phyloP scores from a whole-genome alignment of 2,113 vertebrate genomes.

The Tringa solitaria region DNA sequence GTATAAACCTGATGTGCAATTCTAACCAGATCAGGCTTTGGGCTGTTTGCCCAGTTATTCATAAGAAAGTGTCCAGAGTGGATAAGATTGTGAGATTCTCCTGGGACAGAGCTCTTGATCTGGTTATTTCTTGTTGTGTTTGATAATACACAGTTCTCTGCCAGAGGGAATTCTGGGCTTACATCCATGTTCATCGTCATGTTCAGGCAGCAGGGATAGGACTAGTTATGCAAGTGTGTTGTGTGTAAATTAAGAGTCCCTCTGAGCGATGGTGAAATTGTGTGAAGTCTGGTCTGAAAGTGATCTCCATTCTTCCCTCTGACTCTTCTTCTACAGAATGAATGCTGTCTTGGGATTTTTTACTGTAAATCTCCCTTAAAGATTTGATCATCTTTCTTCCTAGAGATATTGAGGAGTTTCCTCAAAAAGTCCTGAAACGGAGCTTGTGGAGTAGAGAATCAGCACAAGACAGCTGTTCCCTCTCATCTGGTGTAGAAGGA shows the following conservation, averaged over 20 bases:
- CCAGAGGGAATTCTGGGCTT: constrained; percentile 50
- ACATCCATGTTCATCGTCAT: constrained; percentile 20
- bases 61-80: constrained; percentile 49
- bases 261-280: not conserved
- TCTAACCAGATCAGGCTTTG: constrained; percentile 61
- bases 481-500: not conserved
- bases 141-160: constrained; percentile 51
- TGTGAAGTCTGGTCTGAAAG: not conserved
- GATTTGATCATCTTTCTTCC: not conserved
- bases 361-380: not conserved
- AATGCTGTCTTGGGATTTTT: not conserved
- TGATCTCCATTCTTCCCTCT: not conserved
- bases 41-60: constrained; percentile 61
- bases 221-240: not conserved
- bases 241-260: not conserved
- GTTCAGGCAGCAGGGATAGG: constrained; percentile 6
- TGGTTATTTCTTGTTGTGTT: constrained; percentile 32
- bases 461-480: not conserved
- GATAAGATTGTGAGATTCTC: constrained; percentile 28
- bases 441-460: not conserved
- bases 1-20: constrained; percentile 49
- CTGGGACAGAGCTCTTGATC: constrained; percentile 38
- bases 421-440: not conserved
- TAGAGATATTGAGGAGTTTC: not conserved
- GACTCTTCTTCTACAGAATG: not conserved